A percentile compares a stretch with the other conserved stretches of the same genome.
These are phyloP conservation scores for Acanthosepion lycidas DNA, from an alignment of 2,888 invertebrate species.

Conservation along the genomic window DNA sequence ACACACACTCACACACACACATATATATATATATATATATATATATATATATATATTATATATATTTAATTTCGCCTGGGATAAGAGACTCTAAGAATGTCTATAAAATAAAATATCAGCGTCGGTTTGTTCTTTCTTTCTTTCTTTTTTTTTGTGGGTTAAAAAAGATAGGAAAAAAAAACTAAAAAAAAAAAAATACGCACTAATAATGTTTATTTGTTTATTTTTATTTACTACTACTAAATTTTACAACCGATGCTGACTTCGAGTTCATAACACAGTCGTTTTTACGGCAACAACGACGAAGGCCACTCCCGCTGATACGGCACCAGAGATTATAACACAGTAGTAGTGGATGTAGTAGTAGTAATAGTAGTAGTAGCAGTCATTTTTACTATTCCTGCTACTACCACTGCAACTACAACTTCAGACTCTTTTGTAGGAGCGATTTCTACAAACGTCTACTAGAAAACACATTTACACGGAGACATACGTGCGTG, in stretches of 20 bases:
- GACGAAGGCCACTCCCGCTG: not conserved
- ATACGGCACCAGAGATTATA: not conserved
- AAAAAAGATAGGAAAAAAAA: too few relatives aligned
- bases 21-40: too few relatives aligned
- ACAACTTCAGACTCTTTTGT: slow-evolving; percentile 11
- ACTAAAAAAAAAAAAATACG: too few relatives aligned
- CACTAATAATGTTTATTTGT: not conserved
- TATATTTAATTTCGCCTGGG: too few relatives aligned
- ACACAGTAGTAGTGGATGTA: not conserved
- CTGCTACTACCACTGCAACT: not conserved
- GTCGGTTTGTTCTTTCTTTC: not conserved
- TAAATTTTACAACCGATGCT: not conserved
- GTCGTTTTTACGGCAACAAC: not conserved
- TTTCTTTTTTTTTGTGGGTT: not conserved
- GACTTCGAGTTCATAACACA: not conserved
- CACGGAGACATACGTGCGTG: not conserved
- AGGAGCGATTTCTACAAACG: not conserved
- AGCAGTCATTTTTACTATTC: too few relatives aligned
- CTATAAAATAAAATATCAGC: not conserved
- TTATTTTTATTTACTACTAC: slow-evolving; percentile 2
- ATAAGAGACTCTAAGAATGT: not conserved
- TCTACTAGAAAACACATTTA: not conserved
- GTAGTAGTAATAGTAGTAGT: not conserved
- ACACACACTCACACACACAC: too few relatives aligned
- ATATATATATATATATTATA: too few relatives aligned